Percentiles rank a stretch among this genome's conserved stretches.
These are phyloP conservation scores for Luidia sarsii DNA, from an alignment of 53 echinoderm and acorn worm genomes.

Conservation along the genomic window DNA sequence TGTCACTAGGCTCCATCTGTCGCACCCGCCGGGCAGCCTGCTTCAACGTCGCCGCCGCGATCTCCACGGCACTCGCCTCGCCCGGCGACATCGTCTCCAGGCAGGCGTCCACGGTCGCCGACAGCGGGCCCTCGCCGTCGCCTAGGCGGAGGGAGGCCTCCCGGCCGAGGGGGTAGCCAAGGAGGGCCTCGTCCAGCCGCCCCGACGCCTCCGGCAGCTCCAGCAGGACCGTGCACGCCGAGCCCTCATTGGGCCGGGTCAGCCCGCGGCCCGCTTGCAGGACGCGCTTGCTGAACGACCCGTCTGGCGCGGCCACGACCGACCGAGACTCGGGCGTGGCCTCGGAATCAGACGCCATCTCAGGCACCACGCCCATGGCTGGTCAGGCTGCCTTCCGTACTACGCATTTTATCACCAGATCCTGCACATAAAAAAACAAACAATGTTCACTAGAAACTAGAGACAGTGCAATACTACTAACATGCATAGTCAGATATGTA, in stretches of 20 bases:
- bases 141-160: slow-evolving; percentile 62
- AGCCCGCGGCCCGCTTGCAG: slow-evolving; percentile 65
- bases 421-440: too few relatives aligned
- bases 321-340: too few relatives aligned
- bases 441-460: too few relatives aligned
- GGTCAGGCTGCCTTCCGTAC: too few relatives aligned
- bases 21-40: neutral
- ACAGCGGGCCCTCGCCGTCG: slow-evolving; percentile 66
- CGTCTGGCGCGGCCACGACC: neutral
- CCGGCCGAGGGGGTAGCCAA: slow-evolving; percentile 67
- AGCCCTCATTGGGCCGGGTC: slow-evolving; percentile 78
- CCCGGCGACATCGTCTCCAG: slow-evolving; percentile 30
- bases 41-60: slow-evolving; percentile 1
- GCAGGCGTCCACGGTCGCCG: slow-evolving; percentile 21
- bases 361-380: slow-evolving; percentile 1
- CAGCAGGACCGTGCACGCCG: slow-evolving; percentile 65
- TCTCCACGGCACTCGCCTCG: neutral
- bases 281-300: slow-evolving; percentile 70
- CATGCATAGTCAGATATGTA: too few relatives aligned
- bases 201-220: neutral
- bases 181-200: slow-evolving; percentile 2
- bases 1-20: neutral
- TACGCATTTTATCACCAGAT: too few relatives aligned
- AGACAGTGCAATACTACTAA: too few relatives aligned
- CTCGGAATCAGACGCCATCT: neutral